phyloP scores from a whole-genome alignment of 1,140 invertebrate genomes.

The Idris sp. region DNA sequence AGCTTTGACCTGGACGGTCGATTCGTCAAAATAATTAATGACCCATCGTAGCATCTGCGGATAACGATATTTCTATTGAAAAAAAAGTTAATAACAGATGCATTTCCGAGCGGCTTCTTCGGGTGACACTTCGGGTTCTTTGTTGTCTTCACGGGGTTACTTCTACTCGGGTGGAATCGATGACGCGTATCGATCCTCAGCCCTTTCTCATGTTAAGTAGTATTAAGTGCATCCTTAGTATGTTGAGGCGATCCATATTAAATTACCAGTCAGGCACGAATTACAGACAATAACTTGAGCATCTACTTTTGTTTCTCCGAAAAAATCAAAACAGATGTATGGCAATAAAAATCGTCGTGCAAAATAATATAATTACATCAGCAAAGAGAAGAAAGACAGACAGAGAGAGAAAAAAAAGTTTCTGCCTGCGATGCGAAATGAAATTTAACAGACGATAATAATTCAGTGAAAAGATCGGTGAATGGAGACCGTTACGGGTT shows the following conservation, averaged over 20 bases:
- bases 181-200: slow-evolving; percentile 63
- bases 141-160: slow-evolving; percentile 59
- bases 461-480: slow-evolving; percentile 65
- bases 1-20: no score
- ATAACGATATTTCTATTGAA: slow-evolving; percentile 30
- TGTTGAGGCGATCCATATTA: slow-evolving; percentile 28
- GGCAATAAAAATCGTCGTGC: slow-evolving; percentile 28
- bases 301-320: slow-evolving; percentile 1
- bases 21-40: slow-evolving; percentile 32
- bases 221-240: slow-evolving; percentile 63
- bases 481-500: slow-evolving; percentile 73
- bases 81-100: no score
- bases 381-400: no score
- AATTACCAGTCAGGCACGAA: slow-evolving; percentile 21
- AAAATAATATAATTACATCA: slow-evolving; percentile 35
- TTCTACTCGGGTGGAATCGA: slow-evolving; percentile 66
- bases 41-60: slow-evolving; percentile 40
- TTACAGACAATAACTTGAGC: slow-evolving; percentile 10
- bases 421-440: slow-evolving; percentile 44
- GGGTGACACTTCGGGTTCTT: slow-evolving; percentile 53
- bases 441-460: slow-evolving; percentile 66
- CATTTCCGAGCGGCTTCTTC: no score
- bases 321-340: slow-evolving; percentile 49
- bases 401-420: no score
- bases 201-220: slow-evolving; percentile 68